These are phyloP conservation scores for Calameuta filiformis DNA, from an alignment of 2,888 invertebrate species.

Conservation along the genomic window DNA sequence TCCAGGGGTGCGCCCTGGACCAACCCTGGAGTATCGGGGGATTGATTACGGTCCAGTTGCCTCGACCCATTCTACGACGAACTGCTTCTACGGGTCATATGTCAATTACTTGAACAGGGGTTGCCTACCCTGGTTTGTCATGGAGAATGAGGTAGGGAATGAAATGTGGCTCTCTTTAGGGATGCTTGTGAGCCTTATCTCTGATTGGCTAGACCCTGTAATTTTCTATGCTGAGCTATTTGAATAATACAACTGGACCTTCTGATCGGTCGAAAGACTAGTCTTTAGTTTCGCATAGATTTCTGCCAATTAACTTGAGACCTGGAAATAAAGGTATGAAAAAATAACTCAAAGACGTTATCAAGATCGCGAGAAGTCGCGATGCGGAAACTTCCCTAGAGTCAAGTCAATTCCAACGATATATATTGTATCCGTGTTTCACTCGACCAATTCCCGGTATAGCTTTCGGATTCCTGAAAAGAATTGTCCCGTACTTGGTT, in stretches of 20 bases:
- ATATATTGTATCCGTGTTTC: neutral
- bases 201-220: neutral
- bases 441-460: neutral
- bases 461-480: neutral
- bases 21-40: no score
- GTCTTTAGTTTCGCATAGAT: neutral
- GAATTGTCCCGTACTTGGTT: neutral
- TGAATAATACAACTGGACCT: neutral
- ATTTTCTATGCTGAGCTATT: neutral
- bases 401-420: neutral
- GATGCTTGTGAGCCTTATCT: neutral
- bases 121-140: neutral
- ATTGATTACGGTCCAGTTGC: neutral
- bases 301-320: neutral
- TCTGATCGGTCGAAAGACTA: neutral
- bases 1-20: neutral
- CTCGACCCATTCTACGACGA: neutral
- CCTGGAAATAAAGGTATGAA: neutral
- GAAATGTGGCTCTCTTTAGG: neutral
- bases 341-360: neutral
- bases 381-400: neutral
- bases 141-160: neutral
- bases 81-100: neutral
- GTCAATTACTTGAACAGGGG: neutral
- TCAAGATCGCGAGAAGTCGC: neutral